Base-by-base conservation (phyloP, 2,113 vertebrate species). In the Uria aalge region DNA sequence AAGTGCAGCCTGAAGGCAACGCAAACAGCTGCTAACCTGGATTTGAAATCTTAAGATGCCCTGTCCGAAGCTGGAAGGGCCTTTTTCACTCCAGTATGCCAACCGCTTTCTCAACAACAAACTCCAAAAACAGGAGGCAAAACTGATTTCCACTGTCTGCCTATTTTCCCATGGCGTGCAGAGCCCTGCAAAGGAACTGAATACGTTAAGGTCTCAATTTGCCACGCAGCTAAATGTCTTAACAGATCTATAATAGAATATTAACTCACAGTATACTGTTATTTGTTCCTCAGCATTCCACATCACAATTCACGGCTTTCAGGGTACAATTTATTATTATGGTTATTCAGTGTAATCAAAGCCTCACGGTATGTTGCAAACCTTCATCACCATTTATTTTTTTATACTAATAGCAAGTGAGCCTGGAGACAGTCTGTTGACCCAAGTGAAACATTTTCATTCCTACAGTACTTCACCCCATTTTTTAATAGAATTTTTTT, bases 281-380 rank as follows among this genome's bases (percentile, higher is more conserved):
- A 26, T 30, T 62, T 59, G 15, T 4, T 36, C 60, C 43, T 62
- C 50, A 34, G 41, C 57, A 56, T 17, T 36, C 83, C 13, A 2
- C 24, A 48, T 5, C 36, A 45, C n/a, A 47, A 4, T 4, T n/a
- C 45, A 4, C 2, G 14, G 41, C 23, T 63, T 43, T 67, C 4
- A 8, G 20, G 11, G 6, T 15, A 63, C 55, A 43, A 27, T 38
- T 64, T 52, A 21, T 8, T 30, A 32, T 22, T 34, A 14, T 7
- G 8, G 4, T 38, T 27, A 64, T 5, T 36, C 52, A 9, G 0
- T 0, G 8, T 2, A 45, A 71, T 29, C 36, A 60, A 40, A 77
- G 12, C 17, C 24, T 41, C 36, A 2, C 2, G 7, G 6, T 11
- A 36, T 0, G 2, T 0, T 29, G 50, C 18, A 68, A 56, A 81